Conservation (phyloP, 2,888 invertebrate genomes). For the Cantharis rufa region DNA sequence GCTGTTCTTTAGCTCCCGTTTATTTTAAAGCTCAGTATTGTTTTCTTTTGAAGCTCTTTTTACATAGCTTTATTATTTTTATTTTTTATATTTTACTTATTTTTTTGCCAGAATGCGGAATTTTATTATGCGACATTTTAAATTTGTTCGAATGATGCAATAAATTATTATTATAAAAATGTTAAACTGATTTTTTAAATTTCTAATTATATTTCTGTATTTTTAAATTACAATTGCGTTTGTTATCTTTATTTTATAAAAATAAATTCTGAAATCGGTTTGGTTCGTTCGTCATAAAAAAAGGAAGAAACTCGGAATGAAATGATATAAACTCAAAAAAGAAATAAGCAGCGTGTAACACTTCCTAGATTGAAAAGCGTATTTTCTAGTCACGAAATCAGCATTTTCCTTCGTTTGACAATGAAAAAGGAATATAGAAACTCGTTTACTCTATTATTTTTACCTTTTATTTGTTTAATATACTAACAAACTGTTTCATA, state of each 20-base stretch:
- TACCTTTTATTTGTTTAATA: neutral
- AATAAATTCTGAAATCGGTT: neutral
- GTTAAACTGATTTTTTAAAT: no score
- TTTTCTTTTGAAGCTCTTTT: no score
- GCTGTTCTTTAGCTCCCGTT: no score
- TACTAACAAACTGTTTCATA: neutral
- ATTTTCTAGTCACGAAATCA: neutral
- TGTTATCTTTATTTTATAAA: neutral
- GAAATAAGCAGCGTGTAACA: neutral
- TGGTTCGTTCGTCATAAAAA: neutral
- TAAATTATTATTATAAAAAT: no score
- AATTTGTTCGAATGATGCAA: no score
- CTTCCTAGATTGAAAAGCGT: neutral
- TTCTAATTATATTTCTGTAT: no score
- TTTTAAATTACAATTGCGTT: neutral
- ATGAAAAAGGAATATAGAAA: neutral
- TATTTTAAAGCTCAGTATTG: no score
- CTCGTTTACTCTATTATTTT: neutral
- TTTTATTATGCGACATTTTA: no score
- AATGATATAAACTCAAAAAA: neutral
- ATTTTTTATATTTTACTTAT: no score
- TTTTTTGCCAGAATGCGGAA: no score
- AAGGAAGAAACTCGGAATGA: neutral
- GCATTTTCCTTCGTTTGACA: neutral
- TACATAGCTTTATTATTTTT: no score